Evolutionary conservation across 2,113 vertebrate genomes (phyloP).

Genomic region (Pionites leucogaster): DNA sequence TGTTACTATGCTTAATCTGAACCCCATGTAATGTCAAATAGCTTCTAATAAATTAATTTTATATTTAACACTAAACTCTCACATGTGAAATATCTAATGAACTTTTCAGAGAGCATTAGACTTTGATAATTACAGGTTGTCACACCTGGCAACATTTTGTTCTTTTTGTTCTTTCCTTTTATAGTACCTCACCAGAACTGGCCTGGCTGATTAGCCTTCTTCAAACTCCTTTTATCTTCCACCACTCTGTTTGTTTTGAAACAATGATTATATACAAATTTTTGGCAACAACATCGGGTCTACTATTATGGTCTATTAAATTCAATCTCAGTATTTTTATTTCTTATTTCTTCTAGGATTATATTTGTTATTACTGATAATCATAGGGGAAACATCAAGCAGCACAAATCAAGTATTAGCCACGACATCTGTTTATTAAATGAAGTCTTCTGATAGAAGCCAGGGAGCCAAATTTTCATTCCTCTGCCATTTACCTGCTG

Average conservation of each 20-base stretch:
- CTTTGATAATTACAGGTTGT: not conserved
- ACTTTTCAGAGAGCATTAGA: not conserved
- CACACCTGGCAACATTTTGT: not conserved
- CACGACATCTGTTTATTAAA: not conserved
- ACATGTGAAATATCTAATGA: fast-evolving
- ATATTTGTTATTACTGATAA: not conserved
- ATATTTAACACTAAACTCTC: not conserved
- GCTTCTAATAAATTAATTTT: not conserved
- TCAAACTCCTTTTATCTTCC: not conserved
- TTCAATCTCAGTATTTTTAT: not conserved
- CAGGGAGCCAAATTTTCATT: not conserved
- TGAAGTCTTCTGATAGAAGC: not conserved
- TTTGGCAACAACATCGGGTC: not conserved
- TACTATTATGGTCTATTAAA: not conserved
- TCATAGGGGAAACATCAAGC: not conserved
- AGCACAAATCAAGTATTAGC: not conserved
- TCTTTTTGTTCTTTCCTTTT: not conserved
- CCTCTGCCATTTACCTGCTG: not conserved
- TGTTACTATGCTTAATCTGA: not conserved
- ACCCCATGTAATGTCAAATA: no score
- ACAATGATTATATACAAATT: not conserved
- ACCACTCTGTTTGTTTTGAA: not conserved
- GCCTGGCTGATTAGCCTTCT: not conserved
- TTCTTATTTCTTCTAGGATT: not conserved
- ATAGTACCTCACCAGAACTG: not conserved